Evolutionary conservation across 2,113 vertebrate genomes (phyloP).

Genomic region (Dromiciops gliroides): DNA sequence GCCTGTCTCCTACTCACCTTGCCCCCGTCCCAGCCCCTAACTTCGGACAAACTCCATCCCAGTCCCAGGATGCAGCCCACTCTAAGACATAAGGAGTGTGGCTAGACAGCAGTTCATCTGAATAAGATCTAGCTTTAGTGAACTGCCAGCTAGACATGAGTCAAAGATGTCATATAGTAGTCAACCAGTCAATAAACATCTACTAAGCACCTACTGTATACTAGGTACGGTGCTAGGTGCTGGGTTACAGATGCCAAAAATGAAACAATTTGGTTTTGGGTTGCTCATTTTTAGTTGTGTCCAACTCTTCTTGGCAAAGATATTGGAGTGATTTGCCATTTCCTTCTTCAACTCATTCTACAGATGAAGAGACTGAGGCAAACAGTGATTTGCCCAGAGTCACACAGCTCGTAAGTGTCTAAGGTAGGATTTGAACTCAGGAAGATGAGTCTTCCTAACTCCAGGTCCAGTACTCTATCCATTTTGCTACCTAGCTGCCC

Average conservation of each 20-base stretch:
- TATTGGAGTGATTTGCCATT: background rate
- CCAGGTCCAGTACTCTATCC: background rate
- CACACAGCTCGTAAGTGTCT: background rate
- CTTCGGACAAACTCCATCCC: background rate
- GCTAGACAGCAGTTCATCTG: background rate
- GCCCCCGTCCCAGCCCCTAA: no score
- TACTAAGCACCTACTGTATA: background rate
- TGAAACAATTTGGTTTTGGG: background rate
- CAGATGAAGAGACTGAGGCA: background rate
- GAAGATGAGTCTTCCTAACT: background rate
- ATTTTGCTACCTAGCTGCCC: background rate
- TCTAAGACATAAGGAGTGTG: background rate
- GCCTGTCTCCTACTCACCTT: background rate
- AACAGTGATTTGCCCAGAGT: background rate
- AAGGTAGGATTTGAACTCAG: background rate
- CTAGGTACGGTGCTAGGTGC: background rate
- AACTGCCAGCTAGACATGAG: background rate
- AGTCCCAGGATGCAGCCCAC: background rate
- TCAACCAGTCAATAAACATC: background rate
- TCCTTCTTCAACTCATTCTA: background rate
- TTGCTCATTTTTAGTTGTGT: background rate
- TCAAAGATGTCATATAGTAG: background rate
- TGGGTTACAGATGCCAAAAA: background rate
- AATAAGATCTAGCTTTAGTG: background rate
- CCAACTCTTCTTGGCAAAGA: background rate